phyloP scores from a whole-genome alignment of 2,797 vertebrate species.

The Cygnus olor region DNA sequence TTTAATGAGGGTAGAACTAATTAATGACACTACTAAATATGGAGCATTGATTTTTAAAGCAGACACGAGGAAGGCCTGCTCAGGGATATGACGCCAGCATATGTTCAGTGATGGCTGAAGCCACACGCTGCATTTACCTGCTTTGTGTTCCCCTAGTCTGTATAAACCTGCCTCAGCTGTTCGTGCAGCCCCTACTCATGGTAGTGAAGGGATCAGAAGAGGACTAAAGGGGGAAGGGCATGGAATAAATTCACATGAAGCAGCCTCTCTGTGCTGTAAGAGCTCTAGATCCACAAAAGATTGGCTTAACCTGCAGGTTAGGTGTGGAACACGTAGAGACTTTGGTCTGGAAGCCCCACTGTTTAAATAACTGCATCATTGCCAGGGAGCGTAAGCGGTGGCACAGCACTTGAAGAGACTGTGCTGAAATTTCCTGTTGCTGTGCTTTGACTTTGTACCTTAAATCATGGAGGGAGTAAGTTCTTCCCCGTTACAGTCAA shows the following conservation, averaged over 20 bases:
- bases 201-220: not conserved
- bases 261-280: not conserved
- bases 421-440: not conserved
- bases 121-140: not conserved
- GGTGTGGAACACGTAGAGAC: not conserved
- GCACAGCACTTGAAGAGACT: not conserved
- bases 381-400: accelerated
- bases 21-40: not conserved
- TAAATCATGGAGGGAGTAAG: not conserved
- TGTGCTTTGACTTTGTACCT: not conserved
- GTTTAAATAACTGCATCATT: not conserved
- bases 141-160: not conserved
- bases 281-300: not conserved
- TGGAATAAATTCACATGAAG: not conserved
- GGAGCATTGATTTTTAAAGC: slow-evolving; percentile 4
- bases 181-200: not conserved
- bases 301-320: not conserved
- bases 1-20: slow-evolving; percentile 31
- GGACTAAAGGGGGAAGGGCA: not conserved
- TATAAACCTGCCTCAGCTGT: not conserved
- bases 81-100: not conserved
- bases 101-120: not conserved
- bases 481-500: not conserved
- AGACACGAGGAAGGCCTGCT: not conserved
- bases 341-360: not conserved